Evolutionary conservation across 2,113 vertebrate genomes (phyloP), one percentile per base, ranked within the genome.

Genomic region (Halichoeres trimaculatus): DNA sequence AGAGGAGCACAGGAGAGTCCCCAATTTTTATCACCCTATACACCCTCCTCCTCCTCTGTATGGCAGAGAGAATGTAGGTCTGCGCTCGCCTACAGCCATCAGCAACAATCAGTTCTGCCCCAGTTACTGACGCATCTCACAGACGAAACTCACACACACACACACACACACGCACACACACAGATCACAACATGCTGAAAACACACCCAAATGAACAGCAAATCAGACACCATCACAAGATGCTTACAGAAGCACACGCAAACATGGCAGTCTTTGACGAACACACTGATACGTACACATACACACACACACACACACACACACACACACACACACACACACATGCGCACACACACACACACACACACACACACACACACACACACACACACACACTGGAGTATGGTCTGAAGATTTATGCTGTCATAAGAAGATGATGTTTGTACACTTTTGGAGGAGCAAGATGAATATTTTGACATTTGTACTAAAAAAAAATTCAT

Each of bases 41-140:
- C 17, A 60, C 40, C 57, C 38, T 59, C 40, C 71, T 58, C 66
- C 51, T 66, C 68, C 26, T 68, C 67, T 81, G 71, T 67, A 67
- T 51, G 68, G 76, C 61, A 67, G 65, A 87, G 71, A 89, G 77
- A 93, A 94, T 94, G 93, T 94, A 94, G 94, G 94, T 94, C 94
- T 94, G 64, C 43, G 77, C 70, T 89, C 17, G 91, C 96, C 94
- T 93, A 80, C 76, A 88, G 93, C 91, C 90, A 95, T 93, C 89
- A 90, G 92, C 88, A 90, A 90, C 93, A 93, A 94, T 94, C 92
- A 94, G 92, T 96, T 96, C 95, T 95, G 96, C 95, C 95, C 95
- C 93, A 96, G 93, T 96, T 96, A 92, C 85, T 91, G 43, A 71
- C 56, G 86, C 60, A 71, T 83, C 83, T 84, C 85, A 70, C 81